Base-by-base conservation (phyloP, 2,888 invertebrate species). In the Drosophila monieri region DNA sequence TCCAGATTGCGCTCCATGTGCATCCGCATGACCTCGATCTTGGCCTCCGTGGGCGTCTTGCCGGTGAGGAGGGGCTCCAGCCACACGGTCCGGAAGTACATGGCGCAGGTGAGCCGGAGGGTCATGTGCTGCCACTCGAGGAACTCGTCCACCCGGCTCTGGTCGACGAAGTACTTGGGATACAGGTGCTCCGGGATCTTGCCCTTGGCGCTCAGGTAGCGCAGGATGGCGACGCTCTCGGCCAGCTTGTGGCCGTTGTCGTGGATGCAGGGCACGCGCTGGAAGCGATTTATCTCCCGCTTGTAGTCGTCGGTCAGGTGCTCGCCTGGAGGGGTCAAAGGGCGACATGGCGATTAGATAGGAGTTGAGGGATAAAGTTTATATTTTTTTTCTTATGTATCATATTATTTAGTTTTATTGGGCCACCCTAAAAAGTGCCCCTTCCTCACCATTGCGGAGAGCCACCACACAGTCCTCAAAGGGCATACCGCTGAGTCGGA, bases 51-150 rank as follows among this genome's bases (percentile, higher is more conserved):
- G 6, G 92, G 89, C 25, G 92, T 88, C 53, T 88, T 85, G 0
- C 94, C 93, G 5, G 92, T 93, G 48, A 94, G 55, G 46, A 92
- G 37, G 1, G 95, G 94, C 2, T 91, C 83, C 14, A 93, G 62
- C 89, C 91, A 92, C 90, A 93, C 92, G 21, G 92, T 85, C 72
- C 92, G 92, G 76, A 95, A 95, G 78, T 94, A 94, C 78, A 93
- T 85, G 1, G 94, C 91, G 73, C 94, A 94, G 66, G 92, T 91
- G 0, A 92, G 70, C 61, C 96, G 92, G 14, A 90, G 56, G 0
- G 94, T 94, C 5, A 92, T 88, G 85, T 96, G 95, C 67, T 96
- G 95, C 95, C 96, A 96, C 88, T 94, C 94, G 60, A 95, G 92
- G 88, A 94, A 95, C 90, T 95, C 95, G 80, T 96, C 95, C 6